These are phyloP conservation scores for Nilaparvata lugens DNA, from an alignment of 1,140 invertebrate genomes.

Conservation along the genomic window DNA sequence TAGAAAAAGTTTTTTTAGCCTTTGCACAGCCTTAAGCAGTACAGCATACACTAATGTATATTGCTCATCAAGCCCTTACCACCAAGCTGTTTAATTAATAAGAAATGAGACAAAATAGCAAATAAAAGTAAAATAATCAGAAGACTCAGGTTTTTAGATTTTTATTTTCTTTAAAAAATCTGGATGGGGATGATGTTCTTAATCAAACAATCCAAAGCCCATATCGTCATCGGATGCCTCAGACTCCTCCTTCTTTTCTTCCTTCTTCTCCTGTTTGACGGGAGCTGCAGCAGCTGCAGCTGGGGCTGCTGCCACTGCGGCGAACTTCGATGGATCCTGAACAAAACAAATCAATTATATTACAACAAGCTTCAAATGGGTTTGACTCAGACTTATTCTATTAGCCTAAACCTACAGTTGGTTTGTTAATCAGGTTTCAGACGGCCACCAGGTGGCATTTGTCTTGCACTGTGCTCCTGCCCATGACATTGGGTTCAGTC, in stretches of 20 bases:
- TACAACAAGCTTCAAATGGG: slow-evolving; percentile 6
- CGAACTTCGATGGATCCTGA: slow-evolving; percentile 90
- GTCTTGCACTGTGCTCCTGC: background rate
- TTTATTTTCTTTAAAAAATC: slow-evolving; percentile 10
- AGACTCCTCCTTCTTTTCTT: slow-evolving; percentile 70
- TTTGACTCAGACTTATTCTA: background rate
- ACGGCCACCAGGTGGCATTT: background rate
- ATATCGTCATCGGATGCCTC: slow-evolving; percentile 84
- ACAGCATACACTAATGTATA: too few species aligned
- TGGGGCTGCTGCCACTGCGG: slow-evolving; percentile 51
- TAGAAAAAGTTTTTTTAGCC: too few species aligned
- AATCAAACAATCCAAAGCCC: slow-evolving; percentile 94
- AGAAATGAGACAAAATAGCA: too few species aligned
- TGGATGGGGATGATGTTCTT: slow-evolving; percentile 35
- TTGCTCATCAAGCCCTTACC: too few species aligned
- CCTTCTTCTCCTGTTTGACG: slow-evolving; percentile 46
- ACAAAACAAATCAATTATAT: slow-evolving; percentile 32
- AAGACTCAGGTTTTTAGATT: background rate
- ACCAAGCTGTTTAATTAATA: too few species aligned
- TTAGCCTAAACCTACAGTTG: background rate
- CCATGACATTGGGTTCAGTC: background rate
- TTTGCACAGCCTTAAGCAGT: too few species aligned
- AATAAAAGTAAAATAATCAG: background rate
- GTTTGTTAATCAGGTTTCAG: background rate
- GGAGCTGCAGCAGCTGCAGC: slow-evolving; percentile 51